Conservation (phyloP, 2,888 invertebrate genomes). For the Philereme transversata region DNA sequence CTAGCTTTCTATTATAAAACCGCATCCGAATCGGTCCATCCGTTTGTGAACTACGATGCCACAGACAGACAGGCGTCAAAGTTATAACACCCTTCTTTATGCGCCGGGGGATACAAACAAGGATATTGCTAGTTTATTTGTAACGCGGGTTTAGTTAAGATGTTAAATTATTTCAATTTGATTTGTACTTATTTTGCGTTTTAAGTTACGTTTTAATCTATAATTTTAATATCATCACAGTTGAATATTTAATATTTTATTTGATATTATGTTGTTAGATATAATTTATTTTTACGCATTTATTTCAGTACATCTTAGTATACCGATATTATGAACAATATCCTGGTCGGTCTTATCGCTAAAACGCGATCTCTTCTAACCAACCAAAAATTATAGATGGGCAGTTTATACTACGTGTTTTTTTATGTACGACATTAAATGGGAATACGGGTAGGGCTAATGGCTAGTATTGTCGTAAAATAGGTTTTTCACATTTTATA, state of each 20-base stretch:
- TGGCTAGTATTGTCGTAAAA: no score
- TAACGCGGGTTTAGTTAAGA: conserved; percentile 46
- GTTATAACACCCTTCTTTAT: no score
- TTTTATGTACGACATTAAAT: background rate
- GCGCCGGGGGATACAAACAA: conserved; percentile 16
- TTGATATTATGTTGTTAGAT: conserved; percentile 8
- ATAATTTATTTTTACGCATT: conserved; percentile 9
- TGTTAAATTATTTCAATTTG: conserved; percentile 35
- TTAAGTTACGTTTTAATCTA: conserved; percentile 37
- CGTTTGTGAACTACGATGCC: conserved; percentile 3
- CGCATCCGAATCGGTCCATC: background rate
- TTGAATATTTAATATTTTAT: conserved; percentile 12
- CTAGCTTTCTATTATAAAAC: no score
- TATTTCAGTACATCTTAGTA: conserved; percentile 2
- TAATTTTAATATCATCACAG: conserved; percentile 39
- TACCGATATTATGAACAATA: no score
- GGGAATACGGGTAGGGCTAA: no score
- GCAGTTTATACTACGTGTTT: background rate
- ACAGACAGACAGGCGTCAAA: no score
- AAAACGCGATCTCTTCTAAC: background rate
- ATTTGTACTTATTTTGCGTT: conserved; percentile 44
- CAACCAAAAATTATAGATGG: background rate
- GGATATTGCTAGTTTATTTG: conserved; percentile 41
- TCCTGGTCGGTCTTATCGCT: background rate
- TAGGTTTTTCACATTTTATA: no score